Conservation (phyloP, 2,113 vertebrate genomes). For the Rousettus leschenaultii region DNA sequence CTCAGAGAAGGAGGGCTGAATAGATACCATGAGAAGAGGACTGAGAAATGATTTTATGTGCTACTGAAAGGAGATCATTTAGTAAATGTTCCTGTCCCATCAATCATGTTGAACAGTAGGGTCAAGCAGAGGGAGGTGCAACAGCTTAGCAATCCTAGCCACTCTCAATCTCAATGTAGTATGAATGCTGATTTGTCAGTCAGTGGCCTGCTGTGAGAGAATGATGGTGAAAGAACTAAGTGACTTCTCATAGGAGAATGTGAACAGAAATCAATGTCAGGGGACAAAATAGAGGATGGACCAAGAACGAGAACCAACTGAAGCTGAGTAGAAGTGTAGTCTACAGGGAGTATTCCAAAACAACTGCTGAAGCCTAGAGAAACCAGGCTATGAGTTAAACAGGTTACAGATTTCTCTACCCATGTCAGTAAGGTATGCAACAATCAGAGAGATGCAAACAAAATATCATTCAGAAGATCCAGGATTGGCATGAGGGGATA, state of each 20-base stretch:
- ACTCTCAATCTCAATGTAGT: background rate
- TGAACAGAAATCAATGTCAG: background rate
- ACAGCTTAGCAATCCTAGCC: background rate
- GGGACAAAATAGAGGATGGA: background rate
- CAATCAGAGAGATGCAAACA: background rate
- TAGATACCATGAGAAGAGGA: background rate
- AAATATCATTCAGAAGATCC: background rate
- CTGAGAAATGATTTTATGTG: background rate
- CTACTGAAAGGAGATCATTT: background rate
- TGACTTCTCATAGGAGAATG: background rate
- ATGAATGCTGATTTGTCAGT: background rate
- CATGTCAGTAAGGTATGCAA: background rate
- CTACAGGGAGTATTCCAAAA: background rate
- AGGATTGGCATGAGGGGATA: background rate
- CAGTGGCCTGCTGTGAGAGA: background rate
- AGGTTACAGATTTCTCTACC: background rate
- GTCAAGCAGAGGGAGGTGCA: accelerated
- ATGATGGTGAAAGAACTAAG: background rate
- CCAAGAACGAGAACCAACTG: background rate
- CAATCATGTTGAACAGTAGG: too few species aligned
- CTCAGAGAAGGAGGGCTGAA: background rate
- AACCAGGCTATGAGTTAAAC: background rate
- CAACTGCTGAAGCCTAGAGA: background rate
- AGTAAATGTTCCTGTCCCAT: background rate
- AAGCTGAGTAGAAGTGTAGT: background rate